These are phyloP conservation scores for Tragulus kanchil DNA, from an alignment of 2,113 vertebrate genomes.

Conservation along the genomic window DNA sequence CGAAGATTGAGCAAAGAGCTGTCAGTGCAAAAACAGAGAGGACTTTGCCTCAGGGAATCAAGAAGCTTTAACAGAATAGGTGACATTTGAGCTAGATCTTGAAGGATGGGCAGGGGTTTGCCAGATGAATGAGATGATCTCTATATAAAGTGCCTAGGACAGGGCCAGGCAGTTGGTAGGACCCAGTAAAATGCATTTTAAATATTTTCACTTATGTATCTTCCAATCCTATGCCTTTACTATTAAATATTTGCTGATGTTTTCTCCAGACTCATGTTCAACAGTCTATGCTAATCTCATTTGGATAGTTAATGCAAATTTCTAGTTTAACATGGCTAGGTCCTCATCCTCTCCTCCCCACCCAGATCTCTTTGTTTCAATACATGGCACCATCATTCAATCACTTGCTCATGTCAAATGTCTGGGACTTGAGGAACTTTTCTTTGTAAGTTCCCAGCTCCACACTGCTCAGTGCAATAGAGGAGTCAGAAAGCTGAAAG, in stretches of 20 bases:
- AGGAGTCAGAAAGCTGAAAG: conserved; percentile 7
- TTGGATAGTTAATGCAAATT: neutral
- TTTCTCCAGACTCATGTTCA: conserved; percentile 1
- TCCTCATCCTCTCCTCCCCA: neutral
- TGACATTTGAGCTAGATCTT: conserved; percentile 80
- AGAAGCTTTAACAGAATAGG: conserved; percentile 70
- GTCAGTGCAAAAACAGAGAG: conserved; percentile 61
- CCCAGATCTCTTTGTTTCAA: neutral
- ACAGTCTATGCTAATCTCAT: neutral
- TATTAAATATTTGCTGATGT: conserved; percentile 11
- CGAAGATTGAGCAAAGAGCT: conserved; percentile 64
- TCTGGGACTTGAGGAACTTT: neutral
- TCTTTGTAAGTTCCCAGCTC: neutral
- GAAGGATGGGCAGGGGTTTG: conserved; percentile 73
- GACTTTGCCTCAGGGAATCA: conserved; percentile 48
- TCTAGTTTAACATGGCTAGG: neutral
- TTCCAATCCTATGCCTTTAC: neutral
- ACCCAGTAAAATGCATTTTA: conserved; percentile 67
- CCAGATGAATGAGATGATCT: conserved; percentile 76
- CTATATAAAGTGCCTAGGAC: conserved; percentile 76
- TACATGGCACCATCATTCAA: neutral
- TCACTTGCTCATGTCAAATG: neutral
- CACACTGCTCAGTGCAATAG: neutral
- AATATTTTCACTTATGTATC: too few species aligned
- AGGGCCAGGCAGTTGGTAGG: conserved; percentile 62